Conservation (phyloP, 2,113 vertebrate genomes). For the Pycnonotus jocosus region DNA sequence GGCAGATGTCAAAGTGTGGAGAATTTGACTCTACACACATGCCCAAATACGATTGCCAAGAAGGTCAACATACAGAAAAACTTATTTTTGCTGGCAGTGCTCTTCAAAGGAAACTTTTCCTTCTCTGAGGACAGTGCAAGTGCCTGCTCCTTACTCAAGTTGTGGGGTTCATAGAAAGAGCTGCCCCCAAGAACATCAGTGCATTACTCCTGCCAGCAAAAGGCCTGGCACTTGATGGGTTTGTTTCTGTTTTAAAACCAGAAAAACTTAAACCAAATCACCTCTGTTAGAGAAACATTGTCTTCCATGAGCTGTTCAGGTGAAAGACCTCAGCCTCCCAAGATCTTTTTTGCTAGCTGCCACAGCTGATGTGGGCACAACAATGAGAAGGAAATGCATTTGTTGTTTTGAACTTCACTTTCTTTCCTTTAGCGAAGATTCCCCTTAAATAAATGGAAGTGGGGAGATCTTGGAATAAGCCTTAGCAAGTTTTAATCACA, state of each 20-base stretch:
- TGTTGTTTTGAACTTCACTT: not conserved
- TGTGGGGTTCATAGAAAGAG: not conserved
- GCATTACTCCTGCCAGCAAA: not conserved
- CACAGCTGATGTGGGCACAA: not conserved
- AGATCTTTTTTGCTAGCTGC: not conserved
- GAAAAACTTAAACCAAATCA: not conserved
- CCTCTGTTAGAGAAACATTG: not conserved
- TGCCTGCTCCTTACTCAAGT: not conserved
- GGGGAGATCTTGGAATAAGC: constrained; percentile 62
- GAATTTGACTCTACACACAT: not conserved
- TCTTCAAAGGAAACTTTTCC: not conserved
- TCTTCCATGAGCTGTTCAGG: not conserved
- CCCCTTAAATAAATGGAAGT: constrained; percentile 40
- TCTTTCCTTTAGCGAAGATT: constrained; percentile 9
- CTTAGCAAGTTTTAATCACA: constrained; percentile 69
- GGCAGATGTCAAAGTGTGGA: not conserved
- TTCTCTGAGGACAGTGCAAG: not conserved
- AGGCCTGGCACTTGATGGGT: not conserved
- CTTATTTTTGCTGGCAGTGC: not conserved
- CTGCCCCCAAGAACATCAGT: not conserved
- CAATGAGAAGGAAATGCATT: not conserved
- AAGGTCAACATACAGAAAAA: not conserved
- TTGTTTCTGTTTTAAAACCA: not conserved
- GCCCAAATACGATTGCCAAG: not conserved
- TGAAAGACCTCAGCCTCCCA: not conserved